These are phyloP conservation scores for Choreutis nemorana DNA, from an alignment of 2,888 invertebrate genomes.

Conservation along the genomic window DNA sequence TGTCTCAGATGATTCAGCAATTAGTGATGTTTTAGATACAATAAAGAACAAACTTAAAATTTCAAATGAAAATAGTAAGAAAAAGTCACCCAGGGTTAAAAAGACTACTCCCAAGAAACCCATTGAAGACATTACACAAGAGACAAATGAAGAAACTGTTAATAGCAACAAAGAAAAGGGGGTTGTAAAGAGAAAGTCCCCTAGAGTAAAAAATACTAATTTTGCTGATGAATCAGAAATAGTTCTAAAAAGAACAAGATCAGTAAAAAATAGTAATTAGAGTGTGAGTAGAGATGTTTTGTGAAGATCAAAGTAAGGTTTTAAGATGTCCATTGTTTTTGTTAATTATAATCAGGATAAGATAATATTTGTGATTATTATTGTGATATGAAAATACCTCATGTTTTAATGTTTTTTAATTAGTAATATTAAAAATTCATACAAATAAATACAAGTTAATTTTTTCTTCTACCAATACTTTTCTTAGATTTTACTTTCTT, in stretches of 20 bases:
- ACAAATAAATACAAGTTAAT: constrained; percentile 17
- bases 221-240: constrained; percentile 4
- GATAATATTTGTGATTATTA: no score
- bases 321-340: background rate
- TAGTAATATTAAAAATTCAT: background rate
- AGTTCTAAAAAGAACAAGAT: constrained; percentile 11
- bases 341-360: background rate
- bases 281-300: no score
- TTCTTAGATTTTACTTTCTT: constrained; percentile 43
- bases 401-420: no score
- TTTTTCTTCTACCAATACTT: constrained; percentile 40
- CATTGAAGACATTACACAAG: background rate
- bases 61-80: no score
- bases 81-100: no score
- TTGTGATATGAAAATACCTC: no score
- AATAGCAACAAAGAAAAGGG: background rate
- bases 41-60: no score
- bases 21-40: no score
- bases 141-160: background rate
- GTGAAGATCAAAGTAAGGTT: no score
- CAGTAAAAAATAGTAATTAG: constrained; percentile 13
- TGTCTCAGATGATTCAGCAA: no score
- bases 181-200: constrained; percentile 21
- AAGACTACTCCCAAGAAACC: no score
- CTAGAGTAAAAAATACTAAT: constrained; percentile 14